Evolutionary conservation across 2,797 vertebrate genomes (phyloP).

Genomic region (Oreonectes daqikongensis): DNA sequence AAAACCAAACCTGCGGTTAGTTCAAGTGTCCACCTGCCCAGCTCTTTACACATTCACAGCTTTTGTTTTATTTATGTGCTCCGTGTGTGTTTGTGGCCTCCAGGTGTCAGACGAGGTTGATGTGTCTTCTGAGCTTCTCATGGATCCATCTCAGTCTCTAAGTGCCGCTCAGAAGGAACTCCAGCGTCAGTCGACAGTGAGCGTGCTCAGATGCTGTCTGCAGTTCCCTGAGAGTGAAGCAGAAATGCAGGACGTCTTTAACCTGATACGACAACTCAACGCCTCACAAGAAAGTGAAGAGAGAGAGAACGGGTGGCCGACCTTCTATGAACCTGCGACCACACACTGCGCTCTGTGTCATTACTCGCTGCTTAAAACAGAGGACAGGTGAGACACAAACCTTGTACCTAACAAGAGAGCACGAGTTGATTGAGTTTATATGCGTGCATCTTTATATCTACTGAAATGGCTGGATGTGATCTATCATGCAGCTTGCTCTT

Average conservation of each 20-base stretch:
- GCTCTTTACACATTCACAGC: not conserved
- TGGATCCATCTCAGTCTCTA: constrained; percentile 80
- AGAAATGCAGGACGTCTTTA: constrained; percentile 87
- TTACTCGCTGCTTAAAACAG: constrained; percentile 89
- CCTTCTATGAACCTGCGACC: constrained; percentile 88
- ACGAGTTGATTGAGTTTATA: no score
- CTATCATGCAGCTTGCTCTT: no score
- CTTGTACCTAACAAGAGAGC: no score
- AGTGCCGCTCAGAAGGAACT: constrained; percentile 82
- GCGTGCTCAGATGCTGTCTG: constrained; percentile 84
- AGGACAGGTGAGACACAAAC: constrained; percentile 81
- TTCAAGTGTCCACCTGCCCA: not conserved
- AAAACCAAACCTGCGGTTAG: constrained; percentile 66
- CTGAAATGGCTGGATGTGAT: no score
- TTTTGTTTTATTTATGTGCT: not conserved
- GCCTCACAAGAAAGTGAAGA: constrained; percentile 78
- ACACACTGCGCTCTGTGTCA: constrained; percentile 89
- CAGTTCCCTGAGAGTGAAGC: constrained; percentile 92
- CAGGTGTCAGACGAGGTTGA: constrained; percentile 25
- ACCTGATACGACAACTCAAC: constrained; percentile 90
- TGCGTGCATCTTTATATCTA: no score
- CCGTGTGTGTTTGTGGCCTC: not conserved
- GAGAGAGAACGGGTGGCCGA: constrained; percentile 86
- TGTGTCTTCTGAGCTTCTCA: constrained; percentile 58
- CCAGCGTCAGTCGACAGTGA: constrained; percentile 90